phyloP scores from a whole-genome alignment of 2,113 vertebrate species.

The Chlorocebus sabaeus region DNA sequence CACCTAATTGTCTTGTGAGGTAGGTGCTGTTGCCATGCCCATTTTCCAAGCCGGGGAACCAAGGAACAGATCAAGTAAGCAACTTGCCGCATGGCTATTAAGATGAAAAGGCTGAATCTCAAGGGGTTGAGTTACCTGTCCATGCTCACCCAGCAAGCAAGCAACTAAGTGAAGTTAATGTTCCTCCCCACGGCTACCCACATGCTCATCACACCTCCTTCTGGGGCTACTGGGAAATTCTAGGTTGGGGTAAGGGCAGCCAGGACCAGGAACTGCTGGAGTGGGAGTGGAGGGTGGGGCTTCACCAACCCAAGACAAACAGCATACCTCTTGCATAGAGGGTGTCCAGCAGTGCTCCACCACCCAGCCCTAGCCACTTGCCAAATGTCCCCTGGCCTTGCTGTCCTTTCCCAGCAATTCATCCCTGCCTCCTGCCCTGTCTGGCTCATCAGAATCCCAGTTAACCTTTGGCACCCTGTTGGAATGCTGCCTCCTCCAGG shows the following conservation, averaged over 20 bases:
- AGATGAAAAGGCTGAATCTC: neutral
- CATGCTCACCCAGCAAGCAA: neutral
- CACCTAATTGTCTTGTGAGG: neutral
- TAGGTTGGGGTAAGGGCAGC: neutral
- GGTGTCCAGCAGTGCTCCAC: neutral
- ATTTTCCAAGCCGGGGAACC: neutral
- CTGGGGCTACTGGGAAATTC: neutral
- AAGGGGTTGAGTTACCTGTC: neutral
- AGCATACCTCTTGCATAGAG: neutral
- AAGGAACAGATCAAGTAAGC: neutral
- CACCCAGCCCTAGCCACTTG: neutral
- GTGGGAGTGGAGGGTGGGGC: neutral
- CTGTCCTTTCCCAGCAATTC: neutral
- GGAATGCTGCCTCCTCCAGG: neutral
- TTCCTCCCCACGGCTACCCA: accelerated
- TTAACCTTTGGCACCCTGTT: neutral
- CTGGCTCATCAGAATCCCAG: neutral
- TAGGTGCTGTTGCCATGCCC: neutral
- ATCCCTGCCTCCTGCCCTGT: neutral
- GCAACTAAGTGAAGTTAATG: neutral
- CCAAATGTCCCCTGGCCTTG: neutral
- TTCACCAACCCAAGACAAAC: neutral
- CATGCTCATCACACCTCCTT: neutral
- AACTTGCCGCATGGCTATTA: neutral
- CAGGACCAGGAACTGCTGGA: neutral